Conservation (phyloP, 2,888 invertebrate species). For the Pseudococcus longispinus region DNA sequence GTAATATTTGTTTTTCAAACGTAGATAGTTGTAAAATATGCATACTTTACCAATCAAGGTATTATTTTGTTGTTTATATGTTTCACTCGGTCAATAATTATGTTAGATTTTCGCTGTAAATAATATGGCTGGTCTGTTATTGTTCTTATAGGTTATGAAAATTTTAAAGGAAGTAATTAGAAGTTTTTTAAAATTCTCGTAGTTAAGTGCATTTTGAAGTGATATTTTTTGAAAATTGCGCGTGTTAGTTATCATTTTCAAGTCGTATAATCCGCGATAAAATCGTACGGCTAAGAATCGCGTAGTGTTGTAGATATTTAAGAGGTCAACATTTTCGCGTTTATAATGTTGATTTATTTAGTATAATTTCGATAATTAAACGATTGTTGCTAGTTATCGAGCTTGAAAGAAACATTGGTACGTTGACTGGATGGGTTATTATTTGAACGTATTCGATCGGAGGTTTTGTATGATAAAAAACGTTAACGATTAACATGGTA, state of each 20-base stretch:
- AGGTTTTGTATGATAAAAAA: slow-evolving; percentile 25
- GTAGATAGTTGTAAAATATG: slow-evolving; percentile 52
- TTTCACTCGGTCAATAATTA: slow-evolving; percentile 19
- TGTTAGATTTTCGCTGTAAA: slow-evolving; percentile 50
- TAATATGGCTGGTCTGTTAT: slow-evolving; percentile 57
- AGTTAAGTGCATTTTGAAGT: background rate
- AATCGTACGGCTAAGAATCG: slow-evolving; percentile 23
- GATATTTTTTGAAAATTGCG: slow-evolving; percentile 32
- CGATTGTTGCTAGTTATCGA: background rate
- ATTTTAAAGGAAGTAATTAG: slow-evolving; percentile 51
- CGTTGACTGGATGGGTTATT: background rate
- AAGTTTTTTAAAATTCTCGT: slow-evolving; percentile 18
- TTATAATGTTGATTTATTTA: slow-evolving; percentile 25
- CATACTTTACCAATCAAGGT: slow-evolving; percentile 52
- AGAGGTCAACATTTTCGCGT: slow-evolving; percentile 54
- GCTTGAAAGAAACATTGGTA: background rate
- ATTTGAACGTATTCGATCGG: background rate
- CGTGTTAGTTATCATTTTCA: slow-evolving; percentile 29
- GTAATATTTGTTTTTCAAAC: slow-evolving; percentile 45
- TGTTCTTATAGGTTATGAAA: slow-evolving; percentile 55
- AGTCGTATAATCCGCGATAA: background rate
- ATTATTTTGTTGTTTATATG: slow-evolving; percentile 39
- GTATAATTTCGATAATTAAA: slow-evolving; percentile 5
- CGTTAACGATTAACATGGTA: slow-evolving; percentile 49
- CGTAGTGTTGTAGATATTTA: slow-evolving; percentile 46